Base-by-base conservation (phyloP, 2,888 invertebrate genomes). In the Micoletzkya japonica region DNA sequence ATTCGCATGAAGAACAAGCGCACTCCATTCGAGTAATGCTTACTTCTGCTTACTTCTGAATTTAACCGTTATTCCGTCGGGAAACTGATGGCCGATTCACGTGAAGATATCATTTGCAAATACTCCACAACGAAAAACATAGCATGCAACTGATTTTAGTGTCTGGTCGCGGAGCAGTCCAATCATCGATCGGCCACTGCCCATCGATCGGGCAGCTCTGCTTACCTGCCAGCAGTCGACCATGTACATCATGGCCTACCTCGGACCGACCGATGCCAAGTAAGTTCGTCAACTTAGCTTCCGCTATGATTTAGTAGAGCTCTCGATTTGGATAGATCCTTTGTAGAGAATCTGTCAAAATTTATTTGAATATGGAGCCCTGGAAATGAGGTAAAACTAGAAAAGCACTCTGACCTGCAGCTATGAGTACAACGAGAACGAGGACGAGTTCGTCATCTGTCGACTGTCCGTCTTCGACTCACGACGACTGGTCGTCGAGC, bases 241-340 rank as follows among this genome's bases (percentile, higher is more conserved):
- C 1, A 64, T 64, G 64, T 64, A 64, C 24, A 64, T 64, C 30
- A 64, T 64, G 64, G 64, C 52, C 1, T 64, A 64, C 39, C 36
- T 52, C 7, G 64, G 64, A 64, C 64, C 64, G 1, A 20, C 26
- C 26, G 52, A 64, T 4, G 26, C 36, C 24, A 64, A 20, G 64
- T 64, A 4, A 26, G 34, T 4, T 34, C 2, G n/a, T 58, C 20
- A 34, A 30, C n/a, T n/a, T n/a, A n/a, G n/a, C n/a, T n/a, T n/a
- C n/a, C n/a, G n/a, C n/a, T n/a, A n/a, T 58, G 20, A 24, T 50
- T 17, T 50, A 4, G 20, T 50, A n/a, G 30, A 14, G 14, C 4
- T 26, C 28, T 58, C 4, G 17, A 24, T 36, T 10, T 30, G 26
- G 30, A 56, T 4, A 4, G n/a, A 4, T 30, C 0, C 4, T 49